Percentiles rank a stretch among this genome's conserved stretches.
phyloP scores from a whole-genome alignment of 2,888 invertebrate species.

The Prenolepis imparis region DNA sequence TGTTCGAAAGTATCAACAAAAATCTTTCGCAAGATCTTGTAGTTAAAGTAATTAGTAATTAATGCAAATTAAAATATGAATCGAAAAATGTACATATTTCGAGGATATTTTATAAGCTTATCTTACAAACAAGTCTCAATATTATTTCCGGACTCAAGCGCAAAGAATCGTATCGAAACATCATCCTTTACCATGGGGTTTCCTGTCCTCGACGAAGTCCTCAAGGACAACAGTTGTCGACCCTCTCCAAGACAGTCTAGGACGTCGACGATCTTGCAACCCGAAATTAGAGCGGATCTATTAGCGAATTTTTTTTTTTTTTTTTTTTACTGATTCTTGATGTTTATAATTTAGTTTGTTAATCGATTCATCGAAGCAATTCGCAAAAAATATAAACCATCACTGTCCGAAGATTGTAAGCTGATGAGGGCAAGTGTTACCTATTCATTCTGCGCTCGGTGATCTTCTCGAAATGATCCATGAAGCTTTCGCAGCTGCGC shows the following conservation, averaged over 20 bases:
- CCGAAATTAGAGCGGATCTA: conserved; percentile 82
- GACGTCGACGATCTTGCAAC: conserved; percentile 83
- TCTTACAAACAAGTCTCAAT: not conserved
- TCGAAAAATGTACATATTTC: not conserved
- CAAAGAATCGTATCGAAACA: not conserved
- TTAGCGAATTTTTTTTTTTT: conserved; percentile 23
- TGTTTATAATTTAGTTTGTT: not conserved
- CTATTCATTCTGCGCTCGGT: conserved; percentile 83
- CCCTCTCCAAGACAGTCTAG: conserved; percentile 83
- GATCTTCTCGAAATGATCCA: conserved; percentile 84
- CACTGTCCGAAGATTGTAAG: not conserved
- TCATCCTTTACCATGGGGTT: conserved; percentile 18
- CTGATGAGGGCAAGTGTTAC: conserved; percentile 66
- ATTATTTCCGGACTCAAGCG: not conserved
- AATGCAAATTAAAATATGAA: not conserved
- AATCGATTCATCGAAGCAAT: not conserved
- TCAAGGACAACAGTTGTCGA: conserved; percentile 79
- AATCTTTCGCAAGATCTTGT: not conserved
- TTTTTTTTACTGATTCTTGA: conserved; percentile 5
- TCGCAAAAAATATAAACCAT: not conserved
- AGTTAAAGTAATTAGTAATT: not conserved
- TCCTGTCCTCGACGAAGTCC: conserved; percentile 73
- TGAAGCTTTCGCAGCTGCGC: conserved; percentile 80
- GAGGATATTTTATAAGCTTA: not conserved
- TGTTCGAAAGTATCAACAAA: not conserved